Conservation (phyloP, 2,797 vertebrate species). For the Eurystomus glaucurus region DNA sequence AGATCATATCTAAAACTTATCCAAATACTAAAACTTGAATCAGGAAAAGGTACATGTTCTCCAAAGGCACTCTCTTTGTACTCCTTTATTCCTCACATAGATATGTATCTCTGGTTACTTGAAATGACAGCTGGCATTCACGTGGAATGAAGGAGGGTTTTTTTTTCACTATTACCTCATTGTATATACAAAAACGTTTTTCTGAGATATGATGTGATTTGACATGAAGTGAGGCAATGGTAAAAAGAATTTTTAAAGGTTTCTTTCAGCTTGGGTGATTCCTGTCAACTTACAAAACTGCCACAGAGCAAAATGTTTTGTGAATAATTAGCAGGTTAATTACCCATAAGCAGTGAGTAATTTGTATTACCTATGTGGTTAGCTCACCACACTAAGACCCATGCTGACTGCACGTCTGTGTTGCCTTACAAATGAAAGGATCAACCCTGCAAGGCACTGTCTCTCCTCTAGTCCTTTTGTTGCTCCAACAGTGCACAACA, state of each 20-base stretch:
- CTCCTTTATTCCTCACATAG: background rate
- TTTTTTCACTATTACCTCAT: conserved; percentile 67
- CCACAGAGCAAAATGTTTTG: conserved; percentile 58
- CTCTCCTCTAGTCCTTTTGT: background rate
- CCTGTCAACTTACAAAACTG: conserved; percentile 39
- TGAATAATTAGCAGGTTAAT: conserved; percentile 79
- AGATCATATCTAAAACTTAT: background rate
- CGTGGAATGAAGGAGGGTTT: conserved; percentile 43
- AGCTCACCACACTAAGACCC: conserved; percentile 23
- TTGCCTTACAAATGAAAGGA: conserved; percentile 48
- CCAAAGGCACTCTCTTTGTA: conserved; percentile 3
- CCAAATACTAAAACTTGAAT: background rate
- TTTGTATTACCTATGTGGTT: conserved; percentile 63
- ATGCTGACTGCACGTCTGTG: conserved; percentile 23
- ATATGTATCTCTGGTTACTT: conserved; percentile 54
- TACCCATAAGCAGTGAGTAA: conserved; percentile 60
- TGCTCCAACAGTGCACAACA: background rate
- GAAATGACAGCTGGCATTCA: conserved; percentile 59
- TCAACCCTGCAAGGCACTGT: background rate
- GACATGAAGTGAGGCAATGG: conserved; percentile 47
- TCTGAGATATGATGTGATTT: conserved; percentile 47
- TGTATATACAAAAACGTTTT: conserved; percentile 29
- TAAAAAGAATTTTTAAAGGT: conserved; percentile 53
- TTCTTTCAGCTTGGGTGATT: conserved; percentile 71
- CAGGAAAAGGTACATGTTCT: background rate